Percentiles rank a stretch among this genome's conserved stretches.
These are phyloP conservation scores for Neopipo cinnamomea DNA, from an alignment of 2,113 vertebrate genomes.

Conservation along the genomic window DNA sequence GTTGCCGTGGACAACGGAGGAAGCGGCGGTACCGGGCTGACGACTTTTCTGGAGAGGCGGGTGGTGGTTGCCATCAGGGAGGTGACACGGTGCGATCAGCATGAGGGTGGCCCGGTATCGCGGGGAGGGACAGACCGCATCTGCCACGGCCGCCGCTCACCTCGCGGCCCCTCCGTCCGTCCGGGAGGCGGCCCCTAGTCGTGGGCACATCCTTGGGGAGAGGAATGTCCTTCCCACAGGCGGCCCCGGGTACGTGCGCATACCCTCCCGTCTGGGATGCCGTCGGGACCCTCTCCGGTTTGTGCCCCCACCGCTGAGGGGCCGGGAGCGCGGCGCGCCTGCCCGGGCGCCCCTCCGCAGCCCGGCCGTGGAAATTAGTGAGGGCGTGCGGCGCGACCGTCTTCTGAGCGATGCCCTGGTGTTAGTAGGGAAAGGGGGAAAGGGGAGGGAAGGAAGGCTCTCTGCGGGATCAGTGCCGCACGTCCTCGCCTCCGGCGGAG, in stretches of 20 bases:
- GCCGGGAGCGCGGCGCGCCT: not conserved
- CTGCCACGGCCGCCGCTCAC: not conserved
- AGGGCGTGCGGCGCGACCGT: not conserved
- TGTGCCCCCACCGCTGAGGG: not conserved
- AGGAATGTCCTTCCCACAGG: not conserved
- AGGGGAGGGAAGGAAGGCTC: not conserved
- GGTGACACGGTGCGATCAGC: constrained; percentile 8
- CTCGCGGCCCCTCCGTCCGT: not conserved
- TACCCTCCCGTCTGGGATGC: not conserved
- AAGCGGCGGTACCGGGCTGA: constrained; percentile 59
- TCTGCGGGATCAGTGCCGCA: not conserved
- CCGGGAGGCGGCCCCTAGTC: not conserved
- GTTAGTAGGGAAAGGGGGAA: not conserved
- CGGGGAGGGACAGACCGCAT: not conserved
- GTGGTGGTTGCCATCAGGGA: constrained; percentile 26
- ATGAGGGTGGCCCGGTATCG: constrained; percentile 24
- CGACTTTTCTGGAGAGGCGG: constrained; percentile 50
- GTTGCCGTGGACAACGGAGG: constrained; percentile 63
- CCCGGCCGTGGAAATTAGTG: not conserved
- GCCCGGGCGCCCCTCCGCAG: not conserved
- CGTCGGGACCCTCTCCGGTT: not conserved
- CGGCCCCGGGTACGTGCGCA: no score
- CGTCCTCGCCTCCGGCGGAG: constrained; percentile 10
- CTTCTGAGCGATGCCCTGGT: not conserved
- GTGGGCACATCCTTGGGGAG: not conserved